A percentile compares a stretch with the other conserved stretches of the same genome.
Evolutionary conservation across 2,113 vertebrate genomes (phyloP).

Genomic region (Ophthalmolycus amberensis): DNA sequence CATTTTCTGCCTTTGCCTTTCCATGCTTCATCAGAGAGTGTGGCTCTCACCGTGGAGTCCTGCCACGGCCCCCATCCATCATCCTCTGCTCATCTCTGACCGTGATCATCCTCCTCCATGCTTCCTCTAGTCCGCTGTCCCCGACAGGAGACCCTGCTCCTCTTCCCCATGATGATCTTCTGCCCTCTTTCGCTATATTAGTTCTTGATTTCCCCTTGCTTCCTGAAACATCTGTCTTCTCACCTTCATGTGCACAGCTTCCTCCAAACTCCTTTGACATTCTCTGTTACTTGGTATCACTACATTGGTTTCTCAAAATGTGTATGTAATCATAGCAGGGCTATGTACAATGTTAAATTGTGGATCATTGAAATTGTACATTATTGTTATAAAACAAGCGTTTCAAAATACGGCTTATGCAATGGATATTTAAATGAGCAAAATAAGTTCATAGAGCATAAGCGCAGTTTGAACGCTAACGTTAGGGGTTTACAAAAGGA

Average conservation of each 20-base stretch:
- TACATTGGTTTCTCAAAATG: background rate
- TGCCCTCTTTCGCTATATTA: background rate
- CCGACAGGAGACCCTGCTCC: slow-evolving; percentile 16
- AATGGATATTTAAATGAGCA: no score
- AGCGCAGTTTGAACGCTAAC: background rate
- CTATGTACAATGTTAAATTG: background rate
- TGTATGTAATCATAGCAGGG: background rate
- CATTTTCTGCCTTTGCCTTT: slow-evolving; percentile 64
- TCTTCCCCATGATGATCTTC: slow-evolving; percentile 12
- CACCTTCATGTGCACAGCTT: background rate
- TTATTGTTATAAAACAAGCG: background rate
- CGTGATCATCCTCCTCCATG: slow-evolving; percentile 46
- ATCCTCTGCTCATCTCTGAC: slow-evolving; percentile 54
- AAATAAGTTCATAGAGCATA: background rate
- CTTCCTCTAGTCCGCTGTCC: slow-evolving; percentile 32
- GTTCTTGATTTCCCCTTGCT: slow-evolving; percentile 28
- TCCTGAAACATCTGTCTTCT: slow-evolving; percentile 15
- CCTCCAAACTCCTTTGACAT: slow-evolving; percentile 4
- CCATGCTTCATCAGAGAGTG: slow-evolving; percentile 53
- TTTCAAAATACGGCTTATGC: no score
- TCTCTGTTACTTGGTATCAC: background rate
- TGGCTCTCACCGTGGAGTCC: slow-evolving; percentile 19
- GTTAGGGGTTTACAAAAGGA: background rate
- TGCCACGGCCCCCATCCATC: slow-evolving; percentile 69
- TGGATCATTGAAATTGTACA: background rate